Percentiles rank a stretch among this genome's conserved stretches.
Conservation (phyloP, 2,888 invertebrate genomes). For the Ormia ochracea region DNA sequence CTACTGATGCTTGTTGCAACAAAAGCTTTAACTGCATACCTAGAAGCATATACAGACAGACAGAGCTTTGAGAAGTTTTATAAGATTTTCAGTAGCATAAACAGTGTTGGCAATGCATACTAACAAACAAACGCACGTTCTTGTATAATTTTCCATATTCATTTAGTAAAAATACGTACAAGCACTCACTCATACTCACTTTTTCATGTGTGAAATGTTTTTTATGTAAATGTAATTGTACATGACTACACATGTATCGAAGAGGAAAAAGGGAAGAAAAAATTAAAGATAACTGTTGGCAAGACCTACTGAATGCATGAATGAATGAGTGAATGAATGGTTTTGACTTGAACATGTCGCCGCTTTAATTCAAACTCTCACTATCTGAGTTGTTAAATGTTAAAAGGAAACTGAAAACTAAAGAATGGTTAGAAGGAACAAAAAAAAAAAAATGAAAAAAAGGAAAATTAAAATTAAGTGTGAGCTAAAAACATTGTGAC, state of each 20-base stretch:
- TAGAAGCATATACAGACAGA: background rate
- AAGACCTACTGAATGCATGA: no score
- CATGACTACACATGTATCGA: background rate
- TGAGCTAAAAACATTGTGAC: constrained; percentile 46
- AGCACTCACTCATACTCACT: background rate
- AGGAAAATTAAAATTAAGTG: background rate
- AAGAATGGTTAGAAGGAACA: background rate
- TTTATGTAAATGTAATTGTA: background rate
- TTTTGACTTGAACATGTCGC: constrained; percentile 57
- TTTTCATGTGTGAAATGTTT: background rate
- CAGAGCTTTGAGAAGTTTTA: constrained; percentile 25
- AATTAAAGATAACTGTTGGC: constrained; percentile 31
- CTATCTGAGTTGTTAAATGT: constrained; percentile 38
- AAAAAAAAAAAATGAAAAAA: no score
- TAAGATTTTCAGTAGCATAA: background rate
- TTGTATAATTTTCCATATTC: no score
- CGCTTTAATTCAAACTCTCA: constrained; percentile 47
- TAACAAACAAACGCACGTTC: background rate
- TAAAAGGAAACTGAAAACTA: background rate
- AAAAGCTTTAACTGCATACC: constrained; percentile 8
- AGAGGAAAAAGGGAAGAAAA: background rate
- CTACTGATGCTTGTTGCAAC: constrained; percentile 31
- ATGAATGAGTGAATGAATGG: constrained; percentile 44
- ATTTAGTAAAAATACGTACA: background rate
- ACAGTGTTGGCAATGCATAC: background rate